Conservation (phyloP, 92 coral and sea anemone species). For the Umimayanthus kanabou region DNA sequence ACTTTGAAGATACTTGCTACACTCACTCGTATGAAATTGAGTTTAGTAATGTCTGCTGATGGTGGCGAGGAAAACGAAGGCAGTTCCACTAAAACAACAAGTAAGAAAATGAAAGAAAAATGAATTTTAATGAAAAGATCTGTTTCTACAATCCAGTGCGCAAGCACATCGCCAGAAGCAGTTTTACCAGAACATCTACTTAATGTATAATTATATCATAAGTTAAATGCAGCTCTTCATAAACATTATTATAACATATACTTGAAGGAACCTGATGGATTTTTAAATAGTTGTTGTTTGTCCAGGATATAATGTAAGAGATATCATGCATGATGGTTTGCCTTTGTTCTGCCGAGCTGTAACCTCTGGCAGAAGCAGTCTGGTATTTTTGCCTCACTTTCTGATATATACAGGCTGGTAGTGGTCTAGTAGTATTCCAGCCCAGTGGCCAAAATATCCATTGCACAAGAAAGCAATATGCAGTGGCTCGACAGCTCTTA, state of each 20-base stretch:
- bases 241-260: no score
- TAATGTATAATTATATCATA: no score
- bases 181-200: no score
- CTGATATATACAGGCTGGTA: conserved; percentile 53
- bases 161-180: conserved; percentile 51
- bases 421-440: conserved; percentile 45
- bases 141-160: conserved; percentile 44
- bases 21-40: conserved; percentile 36
- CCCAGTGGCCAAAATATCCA: conserved; percentile 57
- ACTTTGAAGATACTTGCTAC: conserved; percentile 37
- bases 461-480: conserved; percentile 51
- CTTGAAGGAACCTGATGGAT: no score
- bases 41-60: conserved; percentile 17
- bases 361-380: no score
- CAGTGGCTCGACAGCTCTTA: conserved; percentile 51
- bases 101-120: conserved; percentile 24
- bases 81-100: not conserved
- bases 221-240: no score
- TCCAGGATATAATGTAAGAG: no score
- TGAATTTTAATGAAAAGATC: conserved; percentile 39
- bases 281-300: no score
- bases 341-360: no score
- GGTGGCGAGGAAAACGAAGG: not conserved
- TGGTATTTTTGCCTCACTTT: no score
- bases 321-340: no score